These are phyloP conservation scores for Scatophagus argus DNA, from an alignment of 2,113 vertebrate species.

Conservation along the genomic window DNA sequence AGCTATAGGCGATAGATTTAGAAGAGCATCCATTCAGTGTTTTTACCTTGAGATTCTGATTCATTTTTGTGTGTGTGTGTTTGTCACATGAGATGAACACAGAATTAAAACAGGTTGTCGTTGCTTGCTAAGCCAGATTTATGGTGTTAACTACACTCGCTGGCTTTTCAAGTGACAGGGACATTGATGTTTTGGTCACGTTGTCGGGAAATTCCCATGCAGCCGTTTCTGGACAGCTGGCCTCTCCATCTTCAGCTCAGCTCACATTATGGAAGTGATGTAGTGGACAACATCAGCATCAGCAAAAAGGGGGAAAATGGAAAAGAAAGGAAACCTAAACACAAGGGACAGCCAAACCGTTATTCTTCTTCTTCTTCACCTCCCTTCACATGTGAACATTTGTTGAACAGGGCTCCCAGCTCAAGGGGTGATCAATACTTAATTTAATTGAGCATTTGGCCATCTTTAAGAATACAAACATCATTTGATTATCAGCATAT, in stretches of 20 bases:
- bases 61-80: not conserved
- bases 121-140: conserved; percentile 28
- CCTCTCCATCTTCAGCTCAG: not conserved
- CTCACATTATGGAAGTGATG: conserved; percentile 23
- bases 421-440: conserved; percentile 62
- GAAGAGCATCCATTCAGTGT: conserved; percentile 32
- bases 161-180: conserved; percentile 11
- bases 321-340: conserved; percentile 21
- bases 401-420: conserved; percentile 17
- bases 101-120: conserved; percentile 21
- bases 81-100: conserved; percentile 26
- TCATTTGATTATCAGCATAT: conserved; percentile 43
- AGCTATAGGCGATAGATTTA: conserved; percentile 39
- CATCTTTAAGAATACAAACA: conserved; percentile 47
- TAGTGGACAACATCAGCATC: conserved; percentile 8
- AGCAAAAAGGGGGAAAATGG: not conserved
- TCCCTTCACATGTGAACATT: conserved; percentile 11
- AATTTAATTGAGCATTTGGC: conserved; percentile 54
- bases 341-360: not conserved
- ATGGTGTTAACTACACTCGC: conserved; percentile 1
- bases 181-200: conserved; percentile 30
- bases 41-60: conserved; percentile 54
- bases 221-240: conserved; percentile 40
- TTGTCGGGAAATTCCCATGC: conserved; percentile 46
- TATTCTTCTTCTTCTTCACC: conserved; percentile 5